Evolutionary conservation across 1,140 invertebrate genomes (phyloP).

Genomic region (Zaprionus inermis): DNA sequence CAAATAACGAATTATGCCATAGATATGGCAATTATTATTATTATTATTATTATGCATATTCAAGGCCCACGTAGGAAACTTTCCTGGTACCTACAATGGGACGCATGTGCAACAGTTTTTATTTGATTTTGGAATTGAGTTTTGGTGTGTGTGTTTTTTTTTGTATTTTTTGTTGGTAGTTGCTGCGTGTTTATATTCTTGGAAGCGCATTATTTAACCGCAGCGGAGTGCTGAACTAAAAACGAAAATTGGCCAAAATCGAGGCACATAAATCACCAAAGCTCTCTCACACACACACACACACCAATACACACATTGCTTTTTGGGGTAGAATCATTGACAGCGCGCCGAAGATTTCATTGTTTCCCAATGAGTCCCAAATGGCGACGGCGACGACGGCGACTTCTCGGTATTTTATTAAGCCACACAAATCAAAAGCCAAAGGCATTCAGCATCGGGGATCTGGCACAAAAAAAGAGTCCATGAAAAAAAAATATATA

Average conservation of each 20-base stretch:
- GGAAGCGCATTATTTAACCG: constrained; percentile 79
- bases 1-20: constrained; percentile 76
- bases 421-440: constrained; percentile 79
- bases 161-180: constrained; percentile 11
- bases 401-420: constrained; percentile 82
- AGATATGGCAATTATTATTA: constrained; percentile 56
- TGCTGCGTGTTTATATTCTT: constrained; percentile 63
- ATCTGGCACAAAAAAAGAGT: constrained; percentile 27
- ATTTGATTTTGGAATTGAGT: constrained; percentile 31
- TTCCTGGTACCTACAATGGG: constrained; percentile 38
- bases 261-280: constrained; percentile 74
- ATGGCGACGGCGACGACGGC: constrained; percentile 52
- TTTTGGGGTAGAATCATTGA: constrained; percentile 79
- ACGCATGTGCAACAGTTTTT: constrained; percentile 60
- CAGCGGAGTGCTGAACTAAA: constrained; percentile 68
- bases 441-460: constrained; percentile 41
- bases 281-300: constrained; percentile 34
- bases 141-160: constrained; percentile 14
- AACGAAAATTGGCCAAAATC: constrained; percentile 82
- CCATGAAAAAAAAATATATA: constrained; percentile 10
- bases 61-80: constrained; percentile 49
- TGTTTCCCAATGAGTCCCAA: constrained; percentile 72
- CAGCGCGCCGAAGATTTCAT: constrained; percentile 80
- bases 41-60: constrained; percentile 60
- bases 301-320: constrained; percentile 25